Base-by-base conservation (phyloP, 2,888 invertebrate genomes). In the Nysson spinosus region DNA sequence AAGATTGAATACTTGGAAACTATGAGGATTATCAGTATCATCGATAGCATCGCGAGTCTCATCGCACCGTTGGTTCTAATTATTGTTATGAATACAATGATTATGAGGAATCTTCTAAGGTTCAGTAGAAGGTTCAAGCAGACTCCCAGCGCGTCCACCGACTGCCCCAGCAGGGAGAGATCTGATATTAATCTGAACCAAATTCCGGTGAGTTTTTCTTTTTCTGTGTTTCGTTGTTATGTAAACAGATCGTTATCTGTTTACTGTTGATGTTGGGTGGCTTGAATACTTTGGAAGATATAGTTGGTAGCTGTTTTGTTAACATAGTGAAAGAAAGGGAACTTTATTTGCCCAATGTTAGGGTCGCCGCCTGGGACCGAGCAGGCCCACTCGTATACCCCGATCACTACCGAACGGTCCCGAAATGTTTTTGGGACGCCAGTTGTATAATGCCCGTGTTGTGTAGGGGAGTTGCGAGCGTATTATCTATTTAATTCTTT, bases 41-140 rank as follows among this genome's bases (percentile, higher is more conserved):
- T 91, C 30, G 93, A 93, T 83, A 90, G 90, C 19, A 81, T 91
- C n/a, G 85, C 90, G 1, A 91, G 92, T 1, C 86, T 92, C n/a
- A 88, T 92, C 34, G 85, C 90, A 6, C 92, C 93, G 0, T 88
- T 92, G 28, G 82, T 90, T 1, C 84, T 91, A 40, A 91, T 92
- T 62, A 88, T 92, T 26, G 88, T 90, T 37, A 91, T 92, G 90
- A 92, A 92, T 78, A 87, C 90, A 0, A 89, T 91, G 88, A 92
- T 93, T 43, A 90, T 90, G 32, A 83, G 89, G 34, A 90, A 89
- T 72, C 81, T 90, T 28, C 78, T 89, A 43, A 80, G 83, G 52
- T 91, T 90, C 68, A 86, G 88, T 32, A 84, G 86, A 34, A 81
- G 86, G 35, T 89, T 89, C 75, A 84, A 87, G 63, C 81, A 83